These are phyloP conservation scores for Theropithecus gelada DNA, from an alignment of 2,113 vertebrate genomes.

Conservation along the genomic window DNA sequence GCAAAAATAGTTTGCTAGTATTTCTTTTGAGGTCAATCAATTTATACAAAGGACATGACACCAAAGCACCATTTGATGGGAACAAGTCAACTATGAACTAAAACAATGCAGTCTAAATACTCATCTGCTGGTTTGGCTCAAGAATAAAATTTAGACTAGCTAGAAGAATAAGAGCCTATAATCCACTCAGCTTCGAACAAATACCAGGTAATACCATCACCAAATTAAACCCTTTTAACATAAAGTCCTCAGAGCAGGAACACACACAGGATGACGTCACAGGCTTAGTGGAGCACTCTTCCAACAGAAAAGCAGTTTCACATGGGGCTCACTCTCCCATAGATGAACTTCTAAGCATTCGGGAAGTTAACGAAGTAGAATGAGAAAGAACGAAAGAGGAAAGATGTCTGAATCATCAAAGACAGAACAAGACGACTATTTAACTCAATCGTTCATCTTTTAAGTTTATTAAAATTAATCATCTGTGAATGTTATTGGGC, in stretches of 20 bases:
- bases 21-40: neutral
- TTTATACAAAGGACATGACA: neutral
- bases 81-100: neutral
- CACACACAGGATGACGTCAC: rapidly evolving
- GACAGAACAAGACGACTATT: neutral
- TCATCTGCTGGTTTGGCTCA: neutral
- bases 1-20: neutral
- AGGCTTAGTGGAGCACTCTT: neutral
- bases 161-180: neutral
- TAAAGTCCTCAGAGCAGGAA: neutral
- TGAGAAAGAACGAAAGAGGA: neutral
- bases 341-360: neutral
- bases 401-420: too few relatives aligned
- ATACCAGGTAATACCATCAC: neutral
- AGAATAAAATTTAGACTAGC: neutral
- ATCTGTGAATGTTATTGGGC: neutral
- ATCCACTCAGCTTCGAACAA: neutral
- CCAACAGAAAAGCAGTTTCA: neutral
- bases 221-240: neutral
- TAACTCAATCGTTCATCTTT: neutral
- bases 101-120: neutral
- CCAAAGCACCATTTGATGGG: neutral
- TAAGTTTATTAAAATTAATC: neutral
- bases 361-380: neutral
- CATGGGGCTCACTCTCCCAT: rapidly evolving